Percentiles rank a stretch among this genome's conserved stretches.
phyloP scores from a whole-genome alignment of 2,113 vertebrate species.

The Connochaetes taurinus region DNA sequence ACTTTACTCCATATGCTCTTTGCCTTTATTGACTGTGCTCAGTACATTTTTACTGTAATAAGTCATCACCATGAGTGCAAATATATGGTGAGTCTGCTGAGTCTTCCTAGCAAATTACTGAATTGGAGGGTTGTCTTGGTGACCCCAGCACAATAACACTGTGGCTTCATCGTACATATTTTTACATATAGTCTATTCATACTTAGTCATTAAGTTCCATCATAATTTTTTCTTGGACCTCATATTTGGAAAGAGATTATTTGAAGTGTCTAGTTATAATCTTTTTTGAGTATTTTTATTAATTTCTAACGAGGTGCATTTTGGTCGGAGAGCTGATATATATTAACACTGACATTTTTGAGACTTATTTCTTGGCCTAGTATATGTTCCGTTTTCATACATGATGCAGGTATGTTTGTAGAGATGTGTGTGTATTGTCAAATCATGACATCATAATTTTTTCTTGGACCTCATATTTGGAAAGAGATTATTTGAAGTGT shows the following conservation, averaged over 20 bases:
- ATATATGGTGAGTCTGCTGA: neutral
- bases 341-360: neutral
- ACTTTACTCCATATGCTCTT: neutral
- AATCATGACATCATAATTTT: too few relatives aligned
- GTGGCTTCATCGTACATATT: neutral
- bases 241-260: neutral
- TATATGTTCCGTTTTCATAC: neutral
- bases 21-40: neutral
- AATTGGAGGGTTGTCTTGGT: neutral
- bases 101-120: neutral
- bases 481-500: neutral
- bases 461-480: neutral
- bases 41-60: neutral
- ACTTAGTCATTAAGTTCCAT: neutral
- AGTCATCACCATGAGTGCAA: neutral
- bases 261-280: neutral
- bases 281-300: neutral
- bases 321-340: neutral
- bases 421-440: neutral
- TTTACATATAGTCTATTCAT: neutral
- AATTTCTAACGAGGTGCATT: neutral
- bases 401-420: neutral
- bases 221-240: neutral
- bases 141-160: neutral
- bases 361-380: neutral